phyloP scores from a whole-genome alignment of 2,888 invertebrate species.

The Xylophagus ater region DNA sequence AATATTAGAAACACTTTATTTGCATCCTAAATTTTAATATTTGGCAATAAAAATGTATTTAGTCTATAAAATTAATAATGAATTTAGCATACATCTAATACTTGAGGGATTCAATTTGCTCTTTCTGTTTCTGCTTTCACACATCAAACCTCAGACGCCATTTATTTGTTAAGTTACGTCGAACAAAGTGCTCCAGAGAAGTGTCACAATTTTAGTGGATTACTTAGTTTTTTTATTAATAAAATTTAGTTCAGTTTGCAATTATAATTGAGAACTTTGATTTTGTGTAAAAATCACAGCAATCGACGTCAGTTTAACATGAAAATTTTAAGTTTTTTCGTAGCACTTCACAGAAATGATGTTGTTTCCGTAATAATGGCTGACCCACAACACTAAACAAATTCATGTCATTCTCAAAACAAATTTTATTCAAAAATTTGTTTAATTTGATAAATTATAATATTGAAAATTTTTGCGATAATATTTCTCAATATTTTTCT shows the following conservation, averaged over 20 bases:
- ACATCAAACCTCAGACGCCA: slow-evolving; percentile 16
- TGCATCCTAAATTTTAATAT: slow-evolving; percentile 3
- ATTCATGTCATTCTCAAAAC: slow-evolving; percentile 21
- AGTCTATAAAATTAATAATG: not conserved
- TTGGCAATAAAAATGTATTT: slow-evolving; percentile 6
- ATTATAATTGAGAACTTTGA: slow-evolving; percentile 13
- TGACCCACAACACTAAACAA: slow-evolving; percentile 57
- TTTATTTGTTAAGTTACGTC: slow-evolving; percentile 13
- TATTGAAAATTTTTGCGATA: not conserved
- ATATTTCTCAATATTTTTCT: slow-evolving; percentile 5
- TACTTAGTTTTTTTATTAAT: slow-evolving; percentile 34
- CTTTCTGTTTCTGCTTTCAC: slow-evolving; percentile 4
- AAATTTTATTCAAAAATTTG: slow-evolving; percentile 5
- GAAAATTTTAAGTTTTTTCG: slow-evolving; percentile 39
- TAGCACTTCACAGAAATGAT: slow-evolving; percentile 50
- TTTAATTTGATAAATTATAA: not conserved
- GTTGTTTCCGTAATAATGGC: slow-evolving; percentile 60
- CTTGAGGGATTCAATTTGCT: slow-evolving; percentile 3
- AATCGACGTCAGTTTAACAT: slow-evolving; percentile 42
- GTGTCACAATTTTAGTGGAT: slow-evolving; percentile 12
- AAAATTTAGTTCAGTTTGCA: slow-evolving; percentile 16
- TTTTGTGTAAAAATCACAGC: slow-evolving; percentile 41
- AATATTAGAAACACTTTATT: not conserved
- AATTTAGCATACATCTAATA: slow-evolving; percentile 8
- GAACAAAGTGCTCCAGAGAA: slow-evolving; percentile 8